Percentiles rank a stretch among this genome's conserved stretches.
Evolutionary conservation across 2,888 invertebrate genomes (phyloP).

Genomic region (Pyrrhosoma nymphula): DNA sequence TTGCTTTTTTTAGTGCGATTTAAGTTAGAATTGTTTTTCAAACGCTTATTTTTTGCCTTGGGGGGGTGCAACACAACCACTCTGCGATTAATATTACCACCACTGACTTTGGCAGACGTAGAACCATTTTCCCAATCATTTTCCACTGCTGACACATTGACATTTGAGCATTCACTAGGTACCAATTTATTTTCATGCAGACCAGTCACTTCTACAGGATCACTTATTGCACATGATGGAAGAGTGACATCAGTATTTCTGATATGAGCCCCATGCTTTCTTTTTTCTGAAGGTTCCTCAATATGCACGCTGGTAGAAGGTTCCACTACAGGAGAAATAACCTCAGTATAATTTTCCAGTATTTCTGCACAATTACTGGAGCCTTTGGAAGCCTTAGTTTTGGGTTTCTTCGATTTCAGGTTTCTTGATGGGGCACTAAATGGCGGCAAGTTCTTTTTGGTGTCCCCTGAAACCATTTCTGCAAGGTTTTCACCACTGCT

Average conservation of each 20-base stretch:
- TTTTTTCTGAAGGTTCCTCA: neutral
- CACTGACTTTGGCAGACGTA: neutral
- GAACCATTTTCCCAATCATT: neutral
- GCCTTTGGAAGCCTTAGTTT: neutral
- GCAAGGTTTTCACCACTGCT: neutral
- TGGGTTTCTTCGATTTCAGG: neutral
- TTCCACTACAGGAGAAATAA: neutral
- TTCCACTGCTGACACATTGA: neutral
- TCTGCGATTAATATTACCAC: neutral
- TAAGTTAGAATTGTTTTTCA: neutral
- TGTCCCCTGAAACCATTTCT: neutral
- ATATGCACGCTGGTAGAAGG: neutral
- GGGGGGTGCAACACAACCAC: neutral
- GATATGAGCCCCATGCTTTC: neutral
- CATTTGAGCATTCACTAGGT: neutral
- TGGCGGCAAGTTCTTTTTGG: neutral
- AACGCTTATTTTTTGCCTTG: neutral
- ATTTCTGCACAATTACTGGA: neutral
- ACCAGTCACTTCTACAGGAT: neutral
- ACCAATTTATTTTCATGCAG: neutral
- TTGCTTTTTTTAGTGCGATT: neutral
- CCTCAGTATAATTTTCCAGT: neutral
- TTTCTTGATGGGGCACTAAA: neutral
- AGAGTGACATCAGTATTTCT: neutral
- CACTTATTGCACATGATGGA: neutral